Evolutionary conservation across 2,797 vertebrate species (phyloP).

Genomic region (Urophycis tenuis): DNA sequence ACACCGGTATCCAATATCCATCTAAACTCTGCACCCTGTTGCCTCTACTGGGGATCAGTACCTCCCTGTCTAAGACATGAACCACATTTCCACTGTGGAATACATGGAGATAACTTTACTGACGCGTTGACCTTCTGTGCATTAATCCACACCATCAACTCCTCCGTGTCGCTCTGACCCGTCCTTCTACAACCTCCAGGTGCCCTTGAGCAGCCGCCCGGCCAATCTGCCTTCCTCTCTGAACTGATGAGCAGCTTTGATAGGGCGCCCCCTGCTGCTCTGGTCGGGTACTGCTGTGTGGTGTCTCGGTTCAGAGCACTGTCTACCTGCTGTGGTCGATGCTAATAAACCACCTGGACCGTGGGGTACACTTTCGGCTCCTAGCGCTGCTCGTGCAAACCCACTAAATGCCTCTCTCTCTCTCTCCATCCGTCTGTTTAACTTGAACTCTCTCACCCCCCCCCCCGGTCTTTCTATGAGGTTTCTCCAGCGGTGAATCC

Average conservation of each 20-base stretch:
- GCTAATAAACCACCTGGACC: constrained; percentile 77
- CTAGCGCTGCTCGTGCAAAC: background rate
- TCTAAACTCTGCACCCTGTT: background rate
- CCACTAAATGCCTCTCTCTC: background rate
- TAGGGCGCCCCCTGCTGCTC: background rate
- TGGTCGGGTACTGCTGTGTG: background rate
- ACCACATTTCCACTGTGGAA: background rate
- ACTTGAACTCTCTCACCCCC: background rate
- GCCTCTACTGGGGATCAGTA: background rate
- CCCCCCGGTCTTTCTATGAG: background rate
- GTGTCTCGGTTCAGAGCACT: constrained; percentile 34
- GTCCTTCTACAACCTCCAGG: constrained; percentile 26
- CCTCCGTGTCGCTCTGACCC: constrained; percentile 1
- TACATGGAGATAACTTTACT: background rate
- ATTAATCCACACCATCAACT: background rate
- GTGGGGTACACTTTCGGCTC: constrained; percentile 30
- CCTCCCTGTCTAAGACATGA: background rate
- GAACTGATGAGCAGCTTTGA: constrained; percentile 17
- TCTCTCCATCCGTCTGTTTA: constrained; percentile 1
- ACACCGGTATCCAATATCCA: background rate
- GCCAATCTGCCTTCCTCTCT: constrained; percentile 1
- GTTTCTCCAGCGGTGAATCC: background rate
- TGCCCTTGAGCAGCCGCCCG: constrained; percentile 35
- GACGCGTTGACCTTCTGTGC: background rate
- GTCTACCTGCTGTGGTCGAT: constrained; percentile 77